These are phyloP conservation scores for Eupithecia abbreviata DNA, from an alignment of 2,888 invertebrate species.

Conservation along the genomic window DNA sequence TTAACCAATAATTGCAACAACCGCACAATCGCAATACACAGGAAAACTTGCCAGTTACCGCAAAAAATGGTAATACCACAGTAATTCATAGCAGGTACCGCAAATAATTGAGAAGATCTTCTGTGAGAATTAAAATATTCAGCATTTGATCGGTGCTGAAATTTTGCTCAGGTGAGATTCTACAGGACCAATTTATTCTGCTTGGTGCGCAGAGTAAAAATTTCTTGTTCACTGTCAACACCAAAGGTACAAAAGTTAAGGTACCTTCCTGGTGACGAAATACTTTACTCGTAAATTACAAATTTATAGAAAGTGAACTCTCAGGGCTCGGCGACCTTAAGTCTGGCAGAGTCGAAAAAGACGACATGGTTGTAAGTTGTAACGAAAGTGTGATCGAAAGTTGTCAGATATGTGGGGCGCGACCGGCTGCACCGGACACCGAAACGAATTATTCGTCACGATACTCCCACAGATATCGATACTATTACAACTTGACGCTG, in stretches of 20 bases:
- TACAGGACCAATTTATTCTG: background rate
- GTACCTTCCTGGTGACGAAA: background rate
- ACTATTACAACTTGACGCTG: background rate
- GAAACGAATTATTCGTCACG: slow-evolving; percentile 19
- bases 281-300: slow-evolving; percentile 25
- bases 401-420: slow-evolving; percentile 80
- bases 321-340: slow-evolving; percentile 63
- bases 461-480: slow-evolving; percentile 6
- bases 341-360: slow-evolving; percentile 72
- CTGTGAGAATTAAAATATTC: background rate
- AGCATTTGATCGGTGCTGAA: background rate
- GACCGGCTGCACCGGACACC: slow-evolving; percentile 49
- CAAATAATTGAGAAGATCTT: slow-evolving; percentile 4
- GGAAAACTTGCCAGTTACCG: background rate
- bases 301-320: slow-evolving; percentile 65
- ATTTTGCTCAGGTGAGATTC: background rate
- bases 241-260: background rate
- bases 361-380: slow-evolving; percentile 58
- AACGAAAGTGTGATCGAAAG: slow-evolving; percentile 83
- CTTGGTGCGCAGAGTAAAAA: background rate
- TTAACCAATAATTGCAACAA: slow-evolving; percentile 19
- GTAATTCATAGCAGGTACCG: background rate
- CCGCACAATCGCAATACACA: slow-evolving; percentile 2
- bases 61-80: background rate
- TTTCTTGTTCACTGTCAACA: background rate